Evolutionary conservation across 2,888 invertebrate species (phyloP), one percentile per base, ranked within the genome.

Genomic region (Bugulina stolonifera): DNA sequence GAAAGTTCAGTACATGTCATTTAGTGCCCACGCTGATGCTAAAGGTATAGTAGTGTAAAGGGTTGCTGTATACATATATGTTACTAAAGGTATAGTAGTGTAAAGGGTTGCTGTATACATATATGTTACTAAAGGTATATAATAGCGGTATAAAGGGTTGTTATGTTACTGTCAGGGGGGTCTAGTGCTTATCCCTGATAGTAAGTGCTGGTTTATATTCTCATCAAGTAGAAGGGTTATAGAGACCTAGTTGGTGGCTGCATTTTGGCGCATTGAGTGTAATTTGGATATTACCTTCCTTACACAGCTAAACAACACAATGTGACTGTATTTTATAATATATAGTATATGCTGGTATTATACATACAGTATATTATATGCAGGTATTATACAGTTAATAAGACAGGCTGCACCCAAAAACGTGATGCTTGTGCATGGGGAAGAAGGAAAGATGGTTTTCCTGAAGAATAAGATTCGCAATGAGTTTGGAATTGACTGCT

Each of bases 21-120:
- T 99, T 85, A 96, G 95, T 74, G 99, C 99, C 0, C 99, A 99
- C 83, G 99, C 99, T 0, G 99, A 99, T 87, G 99, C 99, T 1
- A 99, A 99, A 87, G 83, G 64, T 64, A 25, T n/a, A n/a, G n/a
- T n/a, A 43, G 43, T 43, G 43, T 10, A 43, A 18, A 10, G 18
- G 18, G 43, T 43, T 43, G 18, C 43, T 10, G 10, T 10, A 43
- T 43, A 5, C 5, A 43, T 43, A 43, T 43, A 18, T 43, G 43
- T 43, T 10, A 43, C 18, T 10, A 99, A 99, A 87, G 83, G 64
- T 64, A 25, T n/a, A n/a, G n/a, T n/a, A 43, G 43, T 43, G 43
- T 10, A 43, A 18, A 10, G 18, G 18, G 43, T 43, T 43, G 18
- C 43, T 10, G 10, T 10, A 43, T 43, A 5, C 5, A 43, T 43